Evolutionary conservation across 2,113 vertebrate genomes (phyloP), one percentile per base, ranked within the genome.

Genomic region (Syngnathus floridae): DNA sequence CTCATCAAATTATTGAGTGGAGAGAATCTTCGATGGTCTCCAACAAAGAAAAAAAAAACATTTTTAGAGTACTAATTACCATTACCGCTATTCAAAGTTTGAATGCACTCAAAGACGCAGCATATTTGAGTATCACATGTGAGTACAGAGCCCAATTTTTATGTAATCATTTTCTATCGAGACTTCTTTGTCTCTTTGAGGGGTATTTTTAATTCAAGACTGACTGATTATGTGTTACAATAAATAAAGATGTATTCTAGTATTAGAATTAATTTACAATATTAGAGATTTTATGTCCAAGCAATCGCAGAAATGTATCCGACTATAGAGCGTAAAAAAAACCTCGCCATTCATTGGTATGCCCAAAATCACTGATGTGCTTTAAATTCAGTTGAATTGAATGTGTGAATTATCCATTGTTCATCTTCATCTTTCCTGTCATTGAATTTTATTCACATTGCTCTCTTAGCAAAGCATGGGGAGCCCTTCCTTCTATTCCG

Each of bases 381-480:
- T 31, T 31, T 31, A 31, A 31, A 31, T 3, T 49, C 17, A 7
- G 17, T 52, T 55, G 51, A 54, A 26, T 54, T 54, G 21, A 54
- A 54, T 54, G 22, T 17, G 38, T 62, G 60, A 16, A 21, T 46
- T 11, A 58, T 5, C 16, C 37, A 35, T 64, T 17, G 16, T 70
- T 74, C 81, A 77, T 59, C 46, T 60, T 22, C 21, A 73, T 64
- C 51, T 71, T 49, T 62, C 46, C 5, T 22, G 13, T 43, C 65
- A 36, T 69, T 69, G 62, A 66, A 6, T 73, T 72, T 67, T 69
- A 36, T 67, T 74, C 48, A 56, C 66, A 37, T 58, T 21, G 41
- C 40, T 79, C 56, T 72, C 70, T 63, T 80, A 38, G 69, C 36
- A 72, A 76, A 63, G 75, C 81, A 80, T 86, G 79, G 77, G 67